Conservation (phyloP, 2,797 vertebrate species). For the Falco rusticolus region DNA sequence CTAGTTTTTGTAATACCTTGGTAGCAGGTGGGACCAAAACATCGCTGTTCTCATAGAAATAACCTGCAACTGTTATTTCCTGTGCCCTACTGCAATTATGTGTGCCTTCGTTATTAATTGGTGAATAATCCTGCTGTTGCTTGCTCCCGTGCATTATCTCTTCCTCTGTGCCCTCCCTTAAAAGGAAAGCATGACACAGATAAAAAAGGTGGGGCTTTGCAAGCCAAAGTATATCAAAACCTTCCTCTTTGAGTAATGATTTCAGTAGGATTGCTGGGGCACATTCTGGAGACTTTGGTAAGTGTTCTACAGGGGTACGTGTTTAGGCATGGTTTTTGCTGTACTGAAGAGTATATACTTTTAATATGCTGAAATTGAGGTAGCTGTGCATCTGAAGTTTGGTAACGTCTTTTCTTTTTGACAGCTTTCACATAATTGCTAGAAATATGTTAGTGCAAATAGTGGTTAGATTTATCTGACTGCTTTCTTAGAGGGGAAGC, state of each 20-base stretch:
- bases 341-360: not conserved
- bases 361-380: not conserved
- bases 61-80: not conserved
- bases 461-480: not conserved
- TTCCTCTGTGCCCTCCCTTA: not conserved
- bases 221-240: slow-evolving; percentile 23
- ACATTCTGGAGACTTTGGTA: not conserved
- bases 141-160: not conserved
- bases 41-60: not conserved
- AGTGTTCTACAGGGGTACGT: not conserved
- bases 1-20: fast-evolving
- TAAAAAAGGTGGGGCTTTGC: slow-evolving; percentile 58
- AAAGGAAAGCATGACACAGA: slow-evolving; percentile 35
- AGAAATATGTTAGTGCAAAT: not conserved
- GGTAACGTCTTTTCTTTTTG: not conserved
- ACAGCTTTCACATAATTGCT: not conserved
- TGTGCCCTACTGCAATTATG: not conserved
- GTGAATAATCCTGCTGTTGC: not conserved
- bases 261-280: slow-evolving; percentile 13
- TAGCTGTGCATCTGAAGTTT: not conserved
- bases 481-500: not conserved
- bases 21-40: not conserved
- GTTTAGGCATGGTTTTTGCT: not conserved
- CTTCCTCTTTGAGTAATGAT: slow-evolving; percentile 7
- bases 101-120: not conserved